Evolutionary conservation across 2,888 invertebrate species (phyloP).

Genomic region (Microchrysa polita): DNA sequence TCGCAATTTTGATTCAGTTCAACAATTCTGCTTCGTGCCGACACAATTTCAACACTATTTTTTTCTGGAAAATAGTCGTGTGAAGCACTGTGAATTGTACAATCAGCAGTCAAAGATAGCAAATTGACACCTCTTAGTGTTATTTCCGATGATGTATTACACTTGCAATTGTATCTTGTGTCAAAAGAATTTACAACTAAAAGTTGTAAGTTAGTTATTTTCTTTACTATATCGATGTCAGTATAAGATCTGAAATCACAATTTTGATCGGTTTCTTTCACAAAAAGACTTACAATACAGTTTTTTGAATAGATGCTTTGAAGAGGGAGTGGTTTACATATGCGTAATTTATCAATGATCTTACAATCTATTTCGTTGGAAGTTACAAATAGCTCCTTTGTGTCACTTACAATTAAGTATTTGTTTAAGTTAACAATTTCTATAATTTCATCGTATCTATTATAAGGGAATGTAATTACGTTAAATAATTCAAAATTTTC

Average conservation of each 20-base stretch:
- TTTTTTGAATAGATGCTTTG: neutral
- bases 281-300: neutral
- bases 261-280: constrained; percentile 12
- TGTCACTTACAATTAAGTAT: neutral
- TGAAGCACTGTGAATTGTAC: neutral
- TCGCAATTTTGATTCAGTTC: neutral
- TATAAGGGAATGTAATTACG: neutral
- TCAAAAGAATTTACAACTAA: neutral
- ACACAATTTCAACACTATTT: neutral
- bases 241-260: neutral
- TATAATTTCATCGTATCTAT: neutral
- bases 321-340: neutral
- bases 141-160: neutral
- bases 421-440: neutral
- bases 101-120: neutral
- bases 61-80: constrained; percentile 10
- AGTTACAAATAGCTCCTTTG: neutral
- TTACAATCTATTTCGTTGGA: neutral
- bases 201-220: neutral
- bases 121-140: neutral
- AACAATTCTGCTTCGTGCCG: neutral
- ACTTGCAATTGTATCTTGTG: neutral
- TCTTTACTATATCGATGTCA: neutral
- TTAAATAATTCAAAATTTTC: neutral
- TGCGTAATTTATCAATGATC: neutral